Percentiles rank a stretch among this genome's conserved stretches.
These are phyloP conservation scores for Myrmecobius fasciatus DNA, from an alignment of 2,113 vertebrate species.

Conservation along the genomic window DNA sequence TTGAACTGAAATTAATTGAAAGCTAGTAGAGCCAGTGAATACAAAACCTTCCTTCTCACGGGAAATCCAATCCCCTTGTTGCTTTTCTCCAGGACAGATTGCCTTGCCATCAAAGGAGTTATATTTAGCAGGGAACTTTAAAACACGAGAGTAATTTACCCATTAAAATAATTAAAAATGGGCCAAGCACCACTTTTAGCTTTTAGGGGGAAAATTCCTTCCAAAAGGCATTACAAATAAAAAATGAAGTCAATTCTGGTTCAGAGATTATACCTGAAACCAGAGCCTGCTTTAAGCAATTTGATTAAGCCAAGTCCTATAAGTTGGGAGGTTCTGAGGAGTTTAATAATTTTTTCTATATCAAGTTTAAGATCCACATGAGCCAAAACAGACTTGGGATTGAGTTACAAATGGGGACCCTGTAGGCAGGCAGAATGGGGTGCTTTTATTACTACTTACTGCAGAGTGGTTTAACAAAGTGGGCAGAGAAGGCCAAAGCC, in stretches of 20 bases:
- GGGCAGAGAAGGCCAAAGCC: not conserved
- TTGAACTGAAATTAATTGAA: not conserved
- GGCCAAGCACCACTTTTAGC: not conserved
- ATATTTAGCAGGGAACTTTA: not conserved
- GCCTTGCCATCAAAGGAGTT: not conserved
- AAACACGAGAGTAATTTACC: not conserved
- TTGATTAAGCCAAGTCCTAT: not conserved
- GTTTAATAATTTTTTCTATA: not conserved
- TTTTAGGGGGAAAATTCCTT: not conserved
- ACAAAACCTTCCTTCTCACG: not conserved
- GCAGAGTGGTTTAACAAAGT: not conserved
- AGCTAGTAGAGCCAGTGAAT: not conserved
- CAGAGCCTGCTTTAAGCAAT: not conserved
- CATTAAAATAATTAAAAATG: not conserved
- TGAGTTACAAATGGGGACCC: not conserved
- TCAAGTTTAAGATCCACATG: not conserved
- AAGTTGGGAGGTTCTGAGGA: not conserved
- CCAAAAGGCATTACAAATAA: conserved; percentile 7
- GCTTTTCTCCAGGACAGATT: not conserved
- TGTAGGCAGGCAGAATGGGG: not conserved
- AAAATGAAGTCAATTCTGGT: conserved; percentile 18
- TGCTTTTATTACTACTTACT: not conserved
- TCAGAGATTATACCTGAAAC: conserved; percentile 4
- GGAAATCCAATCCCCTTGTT: not conserved
- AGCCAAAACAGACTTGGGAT: not conserved